These are phyloP conservation scores for Lepidurus apus DNA, from an alignment of 1,140 invertebrate genomes.

Conservation along the genomic window DNA sequence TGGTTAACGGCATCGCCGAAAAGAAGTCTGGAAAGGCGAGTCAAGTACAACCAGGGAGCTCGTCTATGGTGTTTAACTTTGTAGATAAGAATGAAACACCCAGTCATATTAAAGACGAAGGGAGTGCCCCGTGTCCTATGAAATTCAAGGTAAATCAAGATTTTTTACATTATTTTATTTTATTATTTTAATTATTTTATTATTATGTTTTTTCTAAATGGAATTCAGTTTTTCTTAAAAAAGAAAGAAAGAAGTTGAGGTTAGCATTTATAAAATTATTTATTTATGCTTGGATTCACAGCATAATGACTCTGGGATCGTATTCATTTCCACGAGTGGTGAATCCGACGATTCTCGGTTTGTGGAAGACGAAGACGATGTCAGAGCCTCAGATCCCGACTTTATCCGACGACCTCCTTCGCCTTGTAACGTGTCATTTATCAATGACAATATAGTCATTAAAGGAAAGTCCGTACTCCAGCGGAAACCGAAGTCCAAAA, in stretches of 20 bases:
- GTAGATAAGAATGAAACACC: slow-evolving; percentile 68
- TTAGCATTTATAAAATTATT: not conserved
- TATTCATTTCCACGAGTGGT: slow-evolving; percentile 52
- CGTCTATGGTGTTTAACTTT: slow-evolving; percentile 79
- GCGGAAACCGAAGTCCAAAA: slow-evolving; percentile 57
- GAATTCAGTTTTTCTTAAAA: not conserved
- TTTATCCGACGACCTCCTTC: slow-evolving; percentile 57
- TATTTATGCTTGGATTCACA: slow-evolving; percentile 28
- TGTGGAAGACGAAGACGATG: slow-evolving; percentile 54
- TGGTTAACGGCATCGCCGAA: slow-evolving; percentile 46
- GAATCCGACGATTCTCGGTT: slow-evolving; percentile 53
- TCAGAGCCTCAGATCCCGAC: slow-evolving; percentile 49
- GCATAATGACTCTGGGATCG: slow-evolving; percentile 57
- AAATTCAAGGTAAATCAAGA: not conserved
- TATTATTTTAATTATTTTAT: not conserved
- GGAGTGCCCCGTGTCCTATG: slow-evolving; percentile 51
- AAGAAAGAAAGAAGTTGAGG: not conserved
- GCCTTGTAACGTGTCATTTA: slow-evolving; percentile 73
- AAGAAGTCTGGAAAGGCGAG: slow-evolving; percentile 31
- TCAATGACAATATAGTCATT: slow-evolving; percentile 82
- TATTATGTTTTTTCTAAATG: not conserved
- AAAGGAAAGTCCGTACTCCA: slow-evolving; percentile 73
- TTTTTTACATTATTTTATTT: not conserved
- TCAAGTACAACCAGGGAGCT: slow-evolving; percentile 14
- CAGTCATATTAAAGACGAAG: slow-evolving; percentile 85